A percentile compares a stretch with the other conserved stretches of the same genome.
Evolutionary conservation across 35 echinoderm and acorn worm genomes (phyloP).

Genomic region (Patiria miniata): DNA sequence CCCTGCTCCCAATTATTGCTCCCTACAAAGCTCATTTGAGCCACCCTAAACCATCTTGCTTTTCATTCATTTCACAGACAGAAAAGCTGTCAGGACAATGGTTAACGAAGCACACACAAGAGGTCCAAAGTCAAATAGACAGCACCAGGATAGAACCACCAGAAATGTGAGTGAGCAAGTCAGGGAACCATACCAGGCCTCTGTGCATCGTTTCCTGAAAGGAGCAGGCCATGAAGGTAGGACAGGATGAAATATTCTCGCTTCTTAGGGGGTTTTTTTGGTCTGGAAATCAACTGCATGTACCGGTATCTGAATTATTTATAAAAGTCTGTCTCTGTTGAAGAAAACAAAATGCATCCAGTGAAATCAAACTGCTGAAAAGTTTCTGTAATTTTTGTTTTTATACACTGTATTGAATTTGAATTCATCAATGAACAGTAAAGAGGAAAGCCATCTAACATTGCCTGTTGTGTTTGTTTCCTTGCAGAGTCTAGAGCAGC

Average conservation of each 20-base stretch:
- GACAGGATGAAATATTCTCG: neutral
- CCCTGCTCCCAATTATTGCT: too few relatives aligned
- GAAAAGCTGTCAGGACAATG: constrained; percentile 60
- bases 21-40: too few relatives aligned
- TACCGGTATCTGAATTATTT: too few relatives aligned
- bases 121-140: constrained; percentile 20
- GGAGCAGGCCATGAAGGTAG: constrained; percentile 69
- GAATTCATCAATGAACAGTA: too few relatives aligned
- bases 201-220: constrained; percentile 65
- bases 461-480: constrained; percentile 3
- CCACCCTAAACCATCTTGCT: too few relatives aligned
- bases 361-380: too few relatives aligned
- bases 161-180: constrained; percentile 22
- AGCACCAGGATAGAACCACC: neutral
- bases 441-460: neutral
- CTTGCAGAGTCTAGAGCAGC: constrained; percentile 76
- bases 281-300: too few relatives aligned
- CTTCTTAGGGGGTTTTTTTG: too few relatives aligned
- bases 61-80: constrained; percentile 24
- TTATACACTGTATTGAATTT: too few relatives aligned
- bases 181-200: constrained; percentile 61
- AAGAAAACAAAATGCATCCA: too few relatives aligned
- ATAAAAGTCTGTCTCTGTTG: too few relatives aligned
- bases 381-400: too few relatives aligned
- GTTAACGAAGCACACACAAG: constrained; percentile 36